A percentile compares a stretch with the other conserved stretches of the same genome.
These are phyloP conservation scores for Meta bourneti DNA, from an alignment of 2,888 invertebrate genomes.

Conservation along the genomic window DNA sequence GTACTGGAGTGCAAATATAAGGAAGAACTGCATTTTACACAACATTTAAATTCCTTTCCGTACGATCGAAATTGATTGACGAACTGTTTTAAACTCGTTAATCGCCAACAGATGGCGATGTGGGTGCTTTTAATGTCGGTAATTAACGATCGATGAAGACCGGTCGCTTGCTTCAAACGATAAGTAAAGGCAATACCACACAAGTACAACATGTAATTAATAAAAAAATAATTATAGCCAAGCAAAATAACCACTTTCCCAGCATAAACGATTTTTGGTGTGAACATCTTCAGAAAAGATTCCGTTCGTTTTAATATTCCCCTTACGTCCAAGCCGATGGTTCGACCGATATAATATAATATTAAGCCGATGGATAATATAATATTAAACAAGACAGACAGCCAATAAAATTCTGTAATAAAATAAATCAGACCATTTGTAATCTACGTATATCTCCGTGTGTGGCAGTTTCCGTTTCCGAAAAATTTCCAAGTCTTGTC, in stretches of 20 bases:
- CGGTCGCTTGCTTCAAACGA: background rate
- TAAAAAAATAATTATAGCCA: background rate
- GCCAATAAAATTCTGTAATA: no score
- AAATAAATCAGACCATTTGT: background rate
- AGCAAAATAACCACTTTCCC: background rate
- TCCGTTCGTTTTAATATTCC: background rate
- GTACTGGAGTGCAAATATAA: no score
- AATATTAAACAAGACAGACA: no score
- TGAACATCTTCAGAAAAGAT: background rate
- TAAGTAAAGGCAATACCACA: background rate
- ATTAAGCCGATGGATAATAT: background rate
- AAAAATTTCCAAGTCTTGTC: background rate
- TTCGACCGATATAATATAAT: background rate
- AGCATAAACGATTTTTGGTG: background rate
- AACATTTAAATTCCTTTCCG: background rate
- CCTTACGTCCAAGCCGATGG: background rate
- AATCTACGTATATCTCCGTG: background rate
- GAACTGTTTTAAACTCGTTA: slow-evolving; percentile 27
- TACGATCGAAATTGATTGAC: background rate
- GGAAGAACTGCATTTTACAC: background rate
- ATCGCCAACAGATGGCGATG: slow-evolving; percentile 53
- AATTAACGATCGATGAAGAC: slow-evolving; percentile 43
- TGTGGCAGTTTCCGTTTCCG: slow-evolving; percentile 16
- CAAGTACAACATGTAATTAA: background rate
- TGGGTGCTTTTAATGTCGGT: slow-evolving; percentile 20